A percentile compares a stretch with the other conserved stretches of the same genome.
Evolutionary conservation across 2,797 vertebrate genomes (phyloP).

Genomic region (Gallinago stenura): DNA sequence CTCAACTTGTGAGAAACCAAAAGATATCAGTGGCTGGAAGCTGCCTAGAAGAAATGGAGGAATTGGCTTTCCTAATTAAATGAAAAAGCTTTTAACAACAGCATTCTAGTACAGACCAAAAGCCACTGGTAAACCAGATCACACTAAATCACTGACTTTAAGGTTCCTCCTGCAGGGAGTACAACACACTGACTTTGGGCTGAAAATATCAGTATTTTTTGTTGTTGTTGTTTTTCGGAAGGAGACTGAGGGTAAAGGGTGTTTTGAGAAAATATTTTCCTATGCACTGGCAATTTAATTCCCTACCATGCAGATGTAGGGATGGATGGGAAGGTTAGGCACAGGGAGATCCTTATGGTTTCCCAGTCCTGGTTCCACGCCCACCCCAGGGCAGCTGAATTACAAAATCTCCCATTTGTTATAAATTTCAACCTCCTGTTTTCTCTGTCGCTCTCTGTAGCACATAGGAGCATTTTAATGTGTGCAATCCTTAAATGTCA

Average conservation of each 20-base stretch:
- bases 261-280: background rate
- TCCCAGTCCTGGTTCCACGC: background rate
- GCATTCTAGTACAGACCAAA: background rate
- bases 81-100: background rate
- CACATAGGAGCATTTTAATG: background rate
- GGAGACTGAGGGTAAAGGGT: no score
- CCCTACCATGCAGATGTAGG: background rate
- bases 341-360: background rate
- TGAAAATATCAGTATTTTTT: background rate
- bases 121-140: background rate
- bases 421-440: background rate
- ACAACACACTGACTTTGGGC: background rate
- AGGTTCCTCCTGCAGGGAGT: background rate
- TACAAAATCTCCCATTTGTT: background rate
- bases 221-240: background rate
- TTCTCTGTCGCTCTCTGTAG: background rate
- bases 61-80: background rate
- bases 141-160: background rate
- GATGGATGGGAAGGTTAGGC: background rate
- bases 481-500: slow-evolving; percentile 23
- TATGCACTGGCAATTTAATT: background rate
- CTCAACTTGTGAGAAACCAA: background rate
- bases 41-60: background rate
- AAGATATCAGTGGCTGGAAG: background rate
- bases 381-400: background rate